These are phyloP conservation scores for Erythrolamprus reginae DNA, from an alignment of 2,113 vertebrate genomes.

Conservation along the genomic window DNA sequence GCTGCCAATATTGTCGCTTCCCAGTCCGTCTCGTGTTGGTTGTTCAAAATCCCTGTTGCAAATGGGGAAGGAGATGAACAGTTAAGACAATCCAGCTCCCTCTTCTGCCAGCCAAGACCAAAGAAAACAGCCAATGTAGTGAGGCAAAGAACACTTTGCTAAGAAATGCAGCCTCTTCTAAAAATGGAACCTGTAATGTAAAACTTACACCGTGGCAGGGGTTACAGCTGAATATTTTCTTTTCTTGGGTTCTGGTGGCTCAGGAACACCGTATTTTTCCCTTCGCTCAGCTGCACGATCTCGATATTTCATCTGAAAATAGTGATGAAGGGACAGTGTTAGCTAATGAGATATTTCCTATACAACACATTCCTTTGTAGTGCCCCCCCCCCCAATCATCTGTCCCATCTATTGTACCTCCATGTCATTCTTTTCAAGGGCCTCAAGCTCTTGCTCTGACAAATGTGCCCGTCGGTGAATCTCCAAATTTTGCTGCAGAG, in stretches of 20 bases:
- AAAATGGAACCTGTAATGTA: not conserved
- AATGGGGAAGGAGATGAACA: not conserved
- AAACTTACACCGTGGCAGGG: conserved; percentile 53
- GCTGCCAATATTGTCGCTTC: conserved; percentile 65
- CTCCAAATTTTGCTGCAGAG: conserved; percentile 83
- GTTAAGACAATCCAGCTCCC: not conserved
- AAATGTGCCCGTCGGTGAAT: conserved; percentile 73
- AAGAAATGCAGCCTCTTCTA: not conserved
- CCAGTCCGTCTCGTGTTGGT: conserved; percentile 56
- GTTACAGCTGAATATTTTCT: conserved; percentile 72
- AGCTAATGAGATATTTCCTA: not conserved
- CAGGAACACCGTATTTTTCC: conserved; percentile 63
- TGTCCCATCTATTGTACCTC: conserved; percentile 60
- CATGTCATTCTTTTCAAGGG: conserved; percentile 69
- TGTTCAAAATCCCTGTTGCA: conserved; percentile 61
- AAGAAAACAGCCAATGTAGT: not conserved
- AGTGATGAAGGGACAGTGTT: not conserved
- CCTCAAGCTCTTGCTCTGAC: conserved; percentile 64
- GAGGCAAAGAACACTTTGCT: not conserved
- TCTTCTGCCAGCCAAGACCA: not conserved
- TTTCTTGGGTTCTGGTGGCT: conserved; percentile 76
- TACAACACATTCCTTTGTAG: too few relatives aligned
- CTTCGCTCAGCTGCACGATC: conserved; percentile 70
- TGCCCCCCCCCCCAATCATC: too few relatives aligned
- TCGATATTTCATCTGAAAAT: conserved; percentile 61